Evolutionary conservation across 2,888 invertebrate genomes (phyloP).

Genomic region (Drosophila longiperda): DNA sequence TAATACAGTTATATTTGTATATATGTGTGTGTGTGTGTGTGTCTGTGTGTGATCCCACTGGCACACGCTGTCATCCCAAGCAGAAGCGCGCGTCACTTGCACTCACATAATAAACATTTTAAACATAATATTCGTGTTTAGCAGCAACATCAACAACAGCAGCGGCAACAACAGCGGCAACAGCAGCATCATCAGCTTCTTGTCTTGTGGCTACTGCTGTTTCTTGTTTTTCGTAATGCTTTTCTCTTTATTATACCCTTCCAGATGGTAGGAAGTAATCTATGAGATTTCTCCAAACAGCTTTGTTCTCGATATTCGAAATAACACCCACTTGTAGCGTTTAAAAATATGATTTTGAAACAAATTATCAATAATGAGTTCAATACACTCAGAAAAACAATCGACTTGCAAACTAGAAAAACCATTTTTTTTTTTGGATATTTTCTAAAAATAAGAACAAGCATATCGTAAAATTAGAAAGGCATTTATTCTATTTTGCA

Average conservation of each 20-base stretch:
- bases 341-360: not conserved
- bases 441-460: not conserved
- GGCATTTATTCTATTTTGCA: not conserved
- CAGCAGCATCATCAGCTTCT: constrained; percentile 54
- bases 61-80: constrained; percentile 9
- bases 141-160: constrained; percentile 69
- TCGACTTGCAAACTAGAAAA: not conserved
- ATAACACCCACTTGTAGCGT: not conserved
- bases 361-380: not conserved
- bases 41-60: constrained; percentile 26
- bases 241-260: not conserved
- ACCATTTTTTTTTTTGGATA: not conserved
- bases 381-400: not conserved
- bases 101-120: constrained; percentile 80
- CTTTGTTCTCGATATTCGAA: not conserved
- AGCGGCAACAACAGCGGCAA: not conserved
- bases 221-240: constrained; percentile 7
- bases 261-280: not conserved
- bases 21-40: constrained; percentile 14
- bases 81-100: constrained; percentile 72
- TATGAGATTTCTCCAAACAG: not conserved
- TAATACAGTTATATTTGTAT: constrained; percentile 60
- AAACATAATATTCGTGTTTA: constrained; percentile 81
- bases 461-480: not conserved
- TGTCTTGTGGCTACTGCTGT: constrained; percentile 43